phyloP scores from a whole-genome alignment of 2,113 vertebrate genomes.

The Condylura cristata region DNA sequence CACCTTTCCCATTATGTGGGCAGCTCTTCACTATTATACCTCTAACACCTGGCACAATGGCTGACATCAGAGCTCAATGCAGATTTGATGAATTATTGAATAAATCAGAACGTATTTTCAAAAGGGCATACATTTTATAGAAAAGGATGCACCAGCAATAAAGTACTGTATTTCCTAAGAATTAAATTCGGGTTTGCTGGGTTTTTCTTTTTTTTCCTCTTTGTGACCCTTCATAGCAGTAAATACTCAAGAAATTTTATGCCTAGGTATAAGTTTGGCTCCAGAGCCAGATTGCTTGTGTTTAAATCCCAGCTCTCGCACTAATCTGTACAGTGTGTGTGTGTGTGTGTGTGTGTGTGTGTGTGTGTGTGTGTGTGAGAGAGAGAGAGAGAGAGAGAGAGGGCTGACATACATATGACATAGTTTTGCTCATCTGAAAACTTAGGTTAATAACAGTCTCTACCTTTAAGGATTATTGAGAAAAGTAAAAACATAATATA shows the following conservation, averaged over 20 bases:
- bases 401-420: neutral
- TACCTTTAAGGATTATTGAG: neutral
- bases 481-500: neutral
- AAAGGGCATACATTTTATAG: neutral
- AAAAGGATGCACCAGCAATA: neutral
- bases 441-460: neutral
- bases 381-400: no score
- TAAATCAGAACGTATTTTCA: neutral
- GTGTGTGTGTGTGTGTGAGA: neutral
- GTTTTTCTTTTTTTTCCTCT: neutral
- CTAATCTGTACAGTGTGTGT: neutral
- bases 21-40: neutral
- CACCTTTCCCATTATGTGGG: neutral
- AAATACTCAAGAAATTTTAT: neutral
- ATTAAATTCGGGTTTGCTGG: neutral
- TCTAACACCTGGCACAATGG: neutral
- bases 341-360: neutral
- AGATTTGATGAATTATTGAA: neutral
- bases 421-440: conserved; percentile 26
- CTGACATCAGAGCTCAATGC: neutral
- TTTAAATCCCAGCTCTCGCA: neutral
- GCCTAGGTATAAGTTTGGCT: neutral
- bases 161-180: neutral
- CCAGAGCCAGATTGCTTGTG: neutral
- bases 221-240: neutral